Evolutionary conservation across 2,797 vertebrate genomes (phyloP).

Genomic region (Aphelocoma californica): DNA sequence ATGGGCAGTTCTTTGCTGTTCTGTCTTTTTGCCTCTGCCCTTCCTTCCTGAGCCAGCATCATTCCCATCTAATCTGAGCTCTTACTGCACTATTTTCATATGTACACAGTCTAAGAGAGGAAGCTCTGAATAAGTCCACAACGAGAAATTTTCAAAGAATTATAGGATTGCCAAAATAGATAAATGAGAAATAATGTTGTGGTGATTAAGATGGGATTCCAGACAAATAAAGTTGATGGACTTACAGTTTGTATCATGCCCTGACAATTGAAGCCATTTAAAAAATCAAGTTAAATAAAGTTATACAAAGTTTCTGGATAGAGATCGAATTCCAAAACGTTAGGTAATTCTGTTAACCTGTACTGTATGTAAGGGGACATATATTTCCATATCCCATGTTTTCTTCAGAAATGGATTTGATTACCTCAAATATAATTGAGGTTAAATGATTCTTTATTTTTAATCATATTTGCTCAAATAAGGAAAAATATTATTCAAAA

Average conservation of each 20-base stretch:
- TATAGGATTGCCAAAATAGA: not conserved
- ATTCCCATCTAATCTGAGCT: not conserved
- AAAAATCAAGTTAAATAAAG: not conserved
- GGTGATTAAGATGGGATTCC: not conserved
- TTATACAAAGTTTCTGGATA: not conserved
- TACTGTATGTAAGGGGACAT: not conserved
- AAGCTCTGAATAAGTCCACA: not conserved
- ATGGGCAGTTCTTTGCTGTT: rapidly evolving
- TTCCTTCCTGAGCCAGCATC: not conserved
- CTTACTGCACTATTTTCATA: not conserved
- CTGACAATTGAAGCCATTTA: not conserved
- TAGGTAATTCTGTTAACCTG: not conserved
- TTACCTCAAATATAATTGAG: not conserved
- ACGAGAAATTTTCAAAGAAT: not conserved
- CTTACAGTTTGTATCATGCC: not conserved
- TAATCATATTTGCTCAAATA: not conserved
- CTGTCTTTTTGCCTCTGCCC: not conserved
- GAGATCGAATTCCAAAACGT: not conserved
- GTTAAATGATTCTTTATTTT: not conserved
- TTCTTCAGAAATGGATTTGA: not conserved
- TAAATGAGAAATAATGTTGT: not conserved
- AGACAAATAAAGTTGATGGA: not conserved
- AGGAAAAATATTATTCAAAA: not conserved
- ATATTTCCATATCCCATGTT: not conserved
- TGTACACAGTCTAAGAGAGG: not conserved